phyloP scores from a whole-genome alignment of 2,888 invertebrate genomes.

The Mimas tiliae region DNA sequence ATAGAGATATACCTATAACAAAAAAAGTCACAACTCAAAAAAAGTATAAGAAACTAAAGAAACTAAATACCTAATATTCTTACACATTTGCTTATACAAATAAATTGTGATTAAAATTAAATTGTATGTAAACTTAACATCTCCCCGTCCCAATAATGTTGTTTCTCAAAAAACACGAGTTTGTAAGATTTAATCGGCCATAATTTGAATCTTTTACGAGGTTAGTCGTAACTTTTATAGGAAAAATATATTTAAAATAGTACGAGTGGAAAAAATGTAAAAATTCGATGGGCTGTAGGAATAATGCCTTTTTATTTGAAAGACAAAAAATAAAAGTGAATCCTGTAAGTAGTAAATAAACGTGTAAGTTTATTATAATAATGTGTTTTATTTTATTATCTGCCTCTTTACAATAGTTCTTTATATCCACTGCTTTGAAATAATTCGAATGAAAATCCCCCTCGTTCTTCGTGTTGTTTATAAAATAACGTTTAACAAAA shows the following conservation, averaged over 20 bases:
- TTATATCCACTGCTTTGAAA: background rate
- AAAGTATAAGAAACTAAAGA: too few species aligned
- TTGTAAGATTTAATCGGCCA: constrained; percentile 48
- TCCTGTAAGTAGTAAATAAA: constrained; percentile 79
- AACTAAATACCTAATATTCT: too few species aligned
- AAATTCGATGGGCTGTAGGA: constrained; percentile 68
- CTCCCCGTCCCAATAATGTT: background rate
- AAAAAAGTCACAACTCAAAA: too few species aligned
- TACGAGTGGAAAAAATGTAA: constrained; percentile 43
- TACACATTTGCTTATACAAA: too few species aligned
- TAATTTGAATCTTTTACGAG: constrained; percentile 50
- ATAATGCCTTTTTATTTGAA: constrained; percentile 61
- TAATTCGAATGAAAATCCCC: too few species aligned
- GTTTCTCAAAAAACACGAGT: background rate
- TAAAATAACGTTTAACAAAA: too few species aligned
- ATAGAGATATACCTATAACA: too few species aligned
- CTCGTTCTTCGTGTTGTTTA: too few species aligned
- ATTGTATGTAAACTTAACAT: background rate
- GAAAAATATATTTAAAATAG: constrained; percentile 42
- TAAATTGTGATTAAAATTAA: background rate
- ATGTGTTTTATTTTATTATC: constrained; percentile 48
- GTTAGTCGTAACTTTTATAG: constrained; percentile 66
- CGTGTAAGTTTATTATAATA: constrained; percentile 75
- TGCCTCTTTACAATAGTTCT: background rate
- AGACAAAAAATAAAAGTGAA: constrained; percentile 51